A percentile compares a stretch with the other conserved stretches of the same genome.
Conservation (phyloP, 1,140 invertebrate species). For the Lepidurus arcticus region DNA sequence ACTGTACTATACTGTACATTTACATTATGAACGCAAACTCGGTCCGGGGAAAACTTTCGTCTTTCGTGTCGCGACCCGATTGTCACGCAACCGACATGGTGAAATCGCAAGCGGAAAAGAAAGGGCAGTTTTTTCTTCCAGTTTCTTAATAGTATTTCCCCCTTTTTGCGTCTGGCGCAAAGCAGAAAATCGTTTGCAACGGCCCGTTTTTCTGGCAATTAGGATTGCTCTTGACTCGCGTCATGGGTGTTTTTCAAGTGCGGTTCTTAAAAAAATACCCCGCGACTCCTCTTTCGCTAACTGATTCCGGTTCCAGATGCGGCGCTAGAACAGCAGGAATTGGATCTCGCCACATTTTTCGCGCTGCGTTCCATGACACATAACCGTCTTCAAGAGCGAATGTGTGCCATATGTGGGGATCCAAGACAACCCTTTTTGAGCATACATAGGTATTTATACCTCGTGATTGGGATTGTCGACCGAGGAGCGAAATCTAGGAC, state of each 20-base stretch:
- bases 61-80: background rate
- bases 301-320: background rate
- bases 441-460: background rate
- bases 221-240: conserved; percentile 8
- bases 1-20: background rate
- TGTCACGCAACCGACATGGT: background rate
- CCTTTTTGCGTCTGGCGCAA: background rate
- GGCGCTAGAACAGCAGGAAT: background rate
- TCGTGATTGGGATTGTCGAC: background rate
- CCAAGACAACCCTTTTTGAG: too few species aligned
- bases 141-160: background rate
- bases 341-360: background rate
- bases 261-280: background rate
- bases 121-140: background rate
- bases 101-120: background rate
- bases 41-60: background rate
- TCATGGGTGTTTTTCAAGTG: background rate
- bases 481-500: background rate
- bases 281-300: background rate
- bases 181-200: background rate
- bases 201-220: background rate
- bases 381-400: background rate
- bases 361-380: background rate
- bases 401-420: too few species aligned
- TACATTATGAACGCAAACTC: background rate